Conservation (phyloP, 2,888 invertebrate species). For the Monoplex corrugatus region DNA sequence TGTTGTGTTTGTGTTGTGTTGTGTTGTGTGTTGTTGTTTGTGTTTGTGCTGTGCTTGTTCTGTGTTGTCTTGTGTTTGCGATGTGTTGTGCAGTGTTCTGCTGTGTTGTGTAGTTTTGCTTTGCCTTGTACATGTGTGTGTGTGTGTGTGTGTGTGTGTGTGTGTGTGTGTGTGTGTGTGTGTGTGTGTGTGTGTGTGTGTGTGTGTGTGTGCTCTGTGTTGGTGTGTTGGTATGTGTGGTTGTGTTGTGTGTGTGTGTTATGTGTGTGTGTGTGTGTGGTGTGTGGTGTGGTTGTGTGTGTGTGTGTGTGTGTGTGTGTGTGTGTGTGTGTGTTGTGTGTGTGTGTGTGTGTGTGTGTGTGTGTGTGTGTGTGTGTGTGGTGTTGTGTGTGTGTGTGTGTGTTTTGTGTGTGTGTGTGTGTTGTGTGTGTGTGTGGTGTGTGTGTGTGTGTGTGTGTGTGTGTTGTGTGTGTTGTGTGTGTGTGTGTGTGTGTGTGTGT, state of each 20-base stretch:
- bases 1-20: too few species aligned
- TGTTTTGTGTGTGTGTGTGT: too few species aligned
- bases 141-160: slow-evolving; percentile 8
- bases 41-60: too few species aligned
- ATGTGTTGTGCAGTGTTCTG: too few species aligned
- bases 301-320: neutral
- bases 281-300: neutral
- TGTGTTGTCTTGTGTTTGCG: too few species aligned
- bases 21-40: too few species aligned
- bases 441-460: too few species aligned
- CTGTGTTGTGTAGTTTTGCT: too few species aligned
- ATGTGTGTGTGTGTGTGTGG: neutral
- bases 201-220: slow-evolving; percentile 10
- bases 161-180: slow-evolving; percentile 28
- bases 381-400: neutral
- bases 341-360: neutral
- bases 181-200: slow-evolving; percentile 1
- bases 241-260: slow-evolving; percentile 2
- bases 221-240: neutral
- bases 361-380: neutral
- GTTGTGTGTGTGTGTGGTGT: too few species aligned
- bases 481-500: too few species aligned
- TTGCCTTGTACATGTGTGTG: neutral
- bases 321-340: neutral
- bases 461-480: too few species aligned